A percentile compares a stretch with the other conserved stretches of the same genome.
Conservation (phyloP, 2,113 vertebrate species). For the Maylandia zebra region DNA sequence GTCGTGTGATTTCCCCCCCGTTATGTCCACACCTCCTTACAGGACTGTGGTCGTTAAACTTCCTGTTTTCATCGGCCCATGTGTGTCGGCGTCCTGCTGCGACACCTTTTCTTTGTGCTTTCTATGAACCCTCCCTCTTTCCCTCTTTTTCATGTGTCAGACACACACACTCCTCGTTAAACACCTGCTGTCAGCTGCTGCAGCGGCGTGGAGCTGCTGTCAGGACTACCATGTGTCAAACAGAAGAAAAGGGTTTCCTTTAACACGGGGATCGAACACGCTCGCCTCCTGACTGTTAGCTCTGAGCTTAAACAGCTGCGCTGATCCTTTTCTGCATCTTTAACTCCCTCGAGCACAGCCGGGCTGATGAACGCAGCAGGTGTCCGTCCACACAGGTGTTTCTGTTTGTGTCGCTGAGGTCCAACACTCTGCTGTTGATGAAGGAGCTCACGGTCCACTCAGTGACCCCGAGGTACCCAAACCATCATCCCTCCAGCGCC, state of each 20-base stretch:
- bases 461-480: not conserved
- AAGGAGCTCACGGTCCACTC: not conserved
- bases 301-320: not conserved
- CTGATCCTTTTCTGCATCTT: not conserved
- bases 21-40: not conserved
- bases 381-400: not conserved
- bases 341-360: not conserved
- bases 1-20: rapidly evolving
- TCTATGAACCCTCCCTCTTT: not conserved
- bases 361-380: rapidly evolving
- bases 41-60: not conserved
- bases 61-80: not conserved
- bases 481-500: not conserved
- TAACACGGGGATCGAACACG: not conserved
- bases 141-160: not conserved
- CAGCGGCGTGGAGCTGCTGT: not conserved
- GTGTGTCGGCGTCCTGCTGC: not conserved
- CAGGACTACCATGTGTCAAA: not conserved
- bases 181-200: not conserved
- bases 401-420: not conserved
- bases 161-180: not conserved
- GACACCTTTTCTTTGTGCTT: not conserved
- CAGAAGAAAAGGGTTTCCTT: not conserved
- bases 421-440: not conserved
- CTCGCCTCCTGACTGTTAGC: not conserved